Base-by-base conservation (phyloP, 92 coral and sea anemone genomes). In the Epizoanthus rinbou region DNA sequence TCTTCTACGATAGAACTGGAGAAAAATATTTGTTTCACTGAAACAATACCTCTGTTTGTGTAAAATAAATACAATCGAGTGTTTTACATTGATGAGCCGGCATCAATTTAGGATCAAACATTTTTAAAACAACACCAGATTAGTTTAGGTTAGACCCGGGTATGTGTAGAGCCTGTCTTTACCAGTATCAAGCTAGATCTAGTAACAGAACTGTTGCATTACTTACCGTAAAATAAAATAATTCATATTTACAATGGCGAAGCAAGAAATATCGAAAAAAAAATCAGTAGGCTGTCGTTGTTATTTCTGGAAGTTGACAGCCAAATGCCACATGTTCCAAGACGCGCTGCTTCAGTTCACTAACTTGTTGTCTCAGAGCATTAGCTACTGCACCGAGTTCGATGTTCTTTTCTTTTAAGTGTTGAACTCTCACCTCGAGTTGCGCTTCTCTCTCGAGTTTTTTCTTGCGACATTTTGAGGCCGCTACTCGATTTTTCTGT, bases 391-490 rank as follows among this genome's bases (percentile, higher is more conserved):
- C 94, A 17, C 92, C 92, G 22, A 96, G 82, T 85, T 96, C 98
- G 47, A 96, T 96, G 78, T 91, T 96, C 80, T 94, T 96, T 83
- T 96, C 98, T 39, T 90, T 96, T 73, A 96, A 86, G 37, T 93
- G 96, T 28, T 94, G 98, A 21, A 96, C 98, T 24, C 94, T 85
- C 0, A 96, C 98, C 79, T 96, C 98, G 3, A 96, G 93, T 86
- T 96, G 98, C 50, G 98, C 98, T 69, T 96, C 98, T 54, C 98
- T 93, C 35, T 94, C 98, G 18, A 96, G 93, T 85, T 96, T 96
- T 80, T 96, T 96, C 66, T 95, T 91, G 23, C 98, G 93, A 74
- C 98, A 96, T 83, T 96, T 96, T 33, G 98, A 96, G 11, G 98
- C 98, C 9, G 98, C 98, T 11, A 96, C 98, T 5, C 98, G 87